phyloP scores from a whole-genome alignment of 2,888 invertebrate genomes.

The Macrosiphum euphorbiae region DNA sequence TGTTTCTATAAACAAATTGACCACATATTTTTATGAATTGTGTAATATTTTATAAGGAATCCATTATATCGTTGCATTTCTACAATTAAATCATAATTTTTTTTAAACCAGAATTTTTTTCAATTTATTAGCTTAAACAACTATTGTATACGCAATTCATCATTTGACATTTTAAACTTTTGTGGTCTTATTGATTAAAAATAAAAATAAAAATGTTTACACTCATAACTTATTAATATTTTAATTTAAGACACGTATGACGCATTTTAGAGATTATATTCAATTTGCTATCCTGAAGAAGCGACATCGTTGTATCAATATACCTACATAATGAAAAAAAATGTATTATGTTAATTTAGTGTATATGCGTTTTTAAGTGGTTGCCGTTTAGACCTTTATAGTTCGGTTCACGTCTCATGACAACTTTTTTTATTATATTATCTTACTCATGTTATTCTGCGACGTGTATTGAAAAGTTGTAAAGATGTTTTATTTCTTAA shows the following conservation, averaged over 20 bases:
- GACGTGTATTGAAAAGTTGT: constrained; percentile 20
- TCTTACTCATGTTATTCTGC: not conserved
- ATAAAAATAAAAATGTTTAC: not conserved
- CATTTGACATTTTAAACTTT: not conserved
- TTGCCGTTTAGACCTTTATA: not conserved
- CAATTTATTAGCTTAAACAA: no score
- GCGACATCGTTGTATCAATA: not conserved
- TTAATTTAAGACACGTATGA: not conserved
- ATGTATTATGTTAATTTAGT: not conserved
- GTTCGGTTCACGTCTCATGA: not conserved
- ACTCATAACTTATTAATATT: not conserved
- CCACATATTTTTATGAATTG: no score
- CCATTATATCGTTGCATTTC: no score
- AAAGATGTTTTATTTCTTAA: constrained; percentile 43
- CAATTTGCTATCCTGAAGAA: not conserved
- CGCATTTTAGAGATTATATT: not conserved
- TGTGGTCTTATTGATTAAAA: not conserved
- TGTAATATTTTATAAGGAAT: no score
- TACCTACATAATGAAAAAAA: not conserved
- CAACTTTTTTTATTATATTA: not conserved
- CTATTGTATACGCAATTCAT: no score
- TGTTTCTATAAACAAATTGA: no score
- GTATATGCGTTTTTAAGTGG: not conserved
- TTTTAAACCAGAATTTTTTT: no score
- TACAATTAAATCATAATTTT: no score